These are phyloP conservation scores for Pelochelys cantorii DNA, from an alignment of 2,797 vertebrate species.

Conservation along the genomic window DNA sequence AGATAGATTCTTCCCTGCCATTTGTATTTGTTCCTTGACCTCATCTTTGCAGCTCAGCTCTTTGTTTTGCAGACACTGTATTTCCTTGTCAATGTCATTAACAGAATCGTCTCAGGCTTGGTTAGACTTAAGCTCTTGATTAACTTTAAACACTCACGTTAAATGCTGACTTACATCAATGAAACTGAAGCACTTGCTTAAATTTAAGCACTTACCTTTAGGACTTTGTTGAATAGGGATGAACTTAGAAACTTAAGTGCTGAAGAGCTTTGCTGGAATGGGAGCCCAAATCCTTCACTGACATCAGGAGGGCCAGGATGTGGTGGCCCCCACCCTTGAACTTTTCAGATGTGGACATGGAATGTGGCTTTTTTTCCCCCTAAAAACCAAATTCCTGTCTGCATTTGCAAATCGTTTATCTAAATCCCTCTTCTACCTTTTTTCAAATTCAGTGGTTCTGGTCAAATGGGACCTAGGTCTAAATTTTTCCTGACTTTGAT, in stretches of 20 bases:
- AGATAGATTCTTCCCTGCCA: not conserved
- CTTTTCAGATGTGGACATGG: not conserved
- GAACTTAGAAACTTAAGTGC: rapidly evolving
- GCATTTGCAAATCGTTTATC: not conserved
- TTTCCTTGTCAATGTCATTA: not conserved
- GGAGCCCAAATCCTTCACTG: not conserved
- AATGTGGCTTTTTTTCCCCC: not conserved
- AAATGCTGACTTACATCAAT: not conserved
- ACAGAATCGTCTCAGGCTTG: not conserved
- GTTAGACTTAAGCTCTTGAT: not conserved
- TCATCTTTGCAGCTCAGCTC: not conserved
- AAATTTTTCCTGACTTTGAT: not conserved
- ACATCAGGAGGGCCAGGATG: not conserved
- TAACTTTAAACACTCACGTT: not conserved
- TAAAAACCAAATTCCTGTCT: not conserved
- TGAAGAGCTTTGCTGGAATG: not conserved
- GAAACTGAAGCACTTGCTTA: not conserved
- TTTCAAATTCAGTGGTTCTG: not conserved
- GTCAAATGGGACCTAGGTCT: not conserved
- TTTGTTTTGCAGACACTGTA: not conserved
- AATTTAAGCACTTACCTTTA: not conserved
- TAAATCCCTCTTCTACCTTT: not conserved
- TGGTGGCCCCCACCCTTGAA: not conserved
- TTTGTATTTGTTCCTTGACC: not conserved
- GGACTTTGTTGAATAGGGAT: not conserved